Evolutionary conservation across 2,888 invertebrate species (phyloP).

Genomic region (Leucophenga montana): DNA sequence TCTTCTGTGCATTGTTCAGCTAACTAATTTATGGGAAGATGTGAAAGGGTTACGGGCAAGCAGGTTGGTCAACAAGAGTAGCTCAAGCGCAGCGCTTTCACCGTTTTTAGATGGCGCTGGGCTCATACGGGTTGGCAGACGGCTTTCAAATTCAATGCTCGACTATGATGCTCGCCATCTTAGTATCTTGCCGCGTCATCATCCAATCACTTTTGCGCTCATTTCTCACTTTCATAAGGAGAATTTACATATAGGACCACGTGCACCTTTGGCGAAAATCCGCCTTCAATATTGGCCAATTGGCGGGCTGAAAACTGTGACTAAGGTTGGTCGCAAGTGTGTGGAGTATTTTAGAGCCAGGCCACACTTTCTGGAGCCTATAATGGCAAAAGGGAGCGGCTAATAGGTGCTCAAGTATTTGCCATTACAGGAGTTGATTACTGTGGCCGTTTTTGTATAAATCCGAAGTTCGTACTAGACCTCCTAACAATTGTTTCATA

Average conservation of each 20-base stretch:
- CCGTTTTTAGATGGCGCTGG: conserved; percentile 28
- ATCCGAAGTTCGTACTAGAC: neutral
- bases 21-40: too few relatives aligned
- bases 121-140: conserved; percentile 31
- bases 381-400: neutral
- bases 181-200: conserved; percentile 22
- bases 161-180: conserved; percentile 25
- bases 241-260: conserved; percentile 41
- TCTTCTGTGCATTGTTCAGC: too few relatives aligned
- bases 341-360: conserved; percentile 24
- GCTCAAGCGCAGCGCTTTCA: neutral
- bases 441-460: neutral
- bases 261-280: conserved; percentile 37
- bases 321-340: conserved; percentile 32
- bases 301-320: conserved; percentile 40
- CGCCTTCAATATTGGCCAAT: conserved; percentile 44
- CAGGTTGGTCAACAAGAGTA: too few relatives aligned
- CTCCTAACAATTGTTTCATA: neutral
- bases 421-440: neutral
- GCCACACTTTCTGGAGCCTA: neutral
- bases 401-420: neutral
- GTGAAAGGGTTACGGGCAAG: too few relatives aligned
- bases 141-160: neutral
- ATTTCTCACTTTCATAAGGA: conserved; percentile 36
- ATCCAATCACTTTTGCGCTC: conserved; percentile 31